phyloP scores from a whole-genome alignment of 2,797 vertebrate species.

The Zenarchopterus dispar region DNA sequence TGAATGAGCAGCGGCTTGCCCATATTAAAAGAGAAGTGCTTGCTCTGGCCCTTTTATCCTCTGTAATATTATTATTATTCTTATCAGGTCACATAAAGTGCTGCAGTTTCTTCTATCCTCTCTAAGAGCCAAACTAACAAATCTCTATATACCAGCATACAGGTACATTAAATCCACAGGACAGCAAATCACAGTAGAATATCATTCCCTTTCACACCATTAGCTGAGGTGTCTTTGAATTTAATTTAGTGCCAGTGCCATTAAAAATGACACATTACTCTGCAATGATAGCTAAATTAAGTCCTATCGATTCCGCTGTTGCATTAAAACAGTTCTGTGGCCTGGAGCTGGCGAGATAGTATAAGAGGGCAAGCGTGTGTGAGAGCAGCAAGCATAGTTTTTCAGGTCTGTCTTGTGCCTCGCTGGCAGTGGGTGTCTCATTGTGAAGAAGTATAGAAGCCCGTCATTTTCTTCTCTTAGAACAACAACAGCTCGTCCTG shows the following conservation, averaged over 20 bases:
- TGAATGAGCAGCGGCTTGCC: conserved; percentile 56
- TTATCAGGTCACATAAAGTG: conserved; percentile 57
- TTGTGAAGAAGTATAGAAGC: conserved; percentile 75
- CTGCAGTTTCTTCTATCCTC: conserved; percentile 48
- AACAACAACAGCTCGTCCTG: conserved; percentile 70
- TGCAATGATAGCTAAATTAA: conserved; percentile 83
- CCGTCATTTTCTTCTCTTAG: conserved; percentile 77
- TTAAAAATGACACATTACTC: conserved; percentile 84
- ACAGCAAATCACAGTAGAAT: conserved; percentile 77
- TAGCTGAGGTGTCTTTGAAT: conserved; percentile 81
- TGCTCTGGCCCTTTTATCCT: conserved; percentile 8
- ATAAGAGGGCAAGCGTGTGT: conserved; percentile 45
- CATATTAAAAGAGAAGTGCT: conserved; percentile 34
- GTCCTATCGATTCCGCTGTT: conserved; percentile 80
- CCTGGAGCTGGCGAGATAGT: conserved; percentile 61
- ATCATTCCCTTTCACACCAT: conserved; percentile 78
- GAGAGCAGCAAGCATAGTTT: conserved; percentile 66
- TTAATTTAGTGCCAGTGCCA: conserved; percentile 81
- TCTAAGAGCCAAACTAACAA: conserved; percentile 57
- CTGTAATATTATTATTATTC: conserved; percentile 40
- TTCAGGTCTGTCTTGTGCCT: conserved; percentile 71
- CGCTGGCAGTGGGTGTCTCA: conserved; percentile 76
- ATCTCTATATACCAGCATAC: conserved; percentile 55
- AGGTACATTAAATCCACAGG: conserved; percentile 63
- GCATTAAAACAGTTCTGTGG: conserved; percentile 76